Conservation (phyloP, 2,113 vertebrate genomes). For the Dasyurus viverrinus region DNA sequence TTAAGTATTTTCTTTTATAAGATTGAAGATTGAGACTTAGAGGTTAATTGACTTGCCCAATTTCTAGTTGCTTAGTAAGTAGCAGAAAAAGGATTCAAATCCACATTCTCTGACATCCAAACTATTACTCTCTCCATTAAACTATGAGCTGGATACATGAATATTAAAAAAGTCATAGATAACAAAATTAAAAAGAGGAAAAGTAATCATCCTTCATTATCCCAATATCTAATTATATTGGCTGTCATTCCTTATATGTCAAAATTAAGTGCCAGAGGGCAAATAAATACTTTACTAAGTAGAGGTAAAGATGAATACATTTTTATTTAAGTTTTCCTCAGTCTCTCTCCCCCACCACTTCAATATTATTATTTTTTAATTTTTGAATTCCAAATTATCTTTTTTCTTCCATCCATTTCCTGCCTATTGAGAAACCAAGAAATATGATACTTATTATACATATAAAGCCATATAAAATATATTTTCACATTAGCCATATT, state of each 20-base stretch:
- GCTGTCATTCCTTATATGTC: background rate
- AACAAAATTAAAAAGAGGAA: background rate
- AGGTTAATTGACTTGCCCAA: slow-evolving; percentile 54
- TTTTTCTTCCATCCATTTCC: background rate
- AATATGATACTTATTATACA: background rate
- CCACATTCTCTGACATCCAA: background rate
- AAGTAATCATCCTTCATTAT: background rate
- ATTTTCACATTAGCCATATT: background rate
- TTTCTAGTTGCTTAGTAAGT: slow-evolving; percentile 15
- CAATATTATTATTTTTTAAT: background rate
- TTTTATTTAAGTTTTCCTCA: background rate
- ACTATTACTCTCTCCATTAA: background rate
- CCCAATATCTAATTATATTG: background rate
- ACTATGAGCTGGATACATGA: background rate
- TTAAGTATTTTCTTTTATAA: background rate
- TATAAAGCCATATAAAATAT: background rate
- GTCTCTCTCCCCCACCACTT: background rate
- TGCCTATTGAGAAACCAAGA: background rate
- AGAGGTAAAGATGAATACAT: background rate
- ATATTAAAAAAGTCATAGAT: background rate
- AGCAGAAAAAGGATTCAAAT: slow-evolving; percentile 17
- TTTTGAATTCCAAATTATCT: background rate
- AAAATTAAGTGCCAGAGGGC: background rate
- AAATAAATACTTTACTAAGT: no score
- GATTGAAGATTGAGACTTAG: slow-evolving; percentile 36